Conservation (phyloP, 2,113 vertebrate species). For the Murina feae region DNA sequence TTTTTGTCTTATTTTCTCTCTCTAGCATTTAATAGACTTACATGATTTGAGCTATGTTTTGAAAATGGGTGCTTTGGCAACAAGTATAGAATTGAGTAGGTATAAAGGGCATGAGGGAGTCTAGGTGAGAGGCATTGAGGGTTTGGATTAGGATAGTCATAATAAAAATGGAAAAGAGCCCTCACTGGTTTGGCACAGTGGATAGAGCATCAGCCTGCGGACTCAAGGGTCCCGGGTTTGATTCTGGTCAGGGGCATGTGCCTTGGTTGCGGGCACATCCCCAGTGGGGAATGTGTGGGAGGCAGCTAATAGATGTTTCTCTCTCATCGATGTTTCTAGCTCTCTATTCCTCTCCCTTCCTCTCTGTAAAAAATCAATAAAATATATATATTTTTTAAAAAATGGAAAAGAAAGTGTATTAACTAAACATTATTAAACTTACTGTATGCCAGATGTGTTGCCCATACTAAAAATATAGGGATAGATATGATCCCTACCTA, state of each 20-base stretch:
- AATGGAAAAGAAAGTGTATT: neutral
- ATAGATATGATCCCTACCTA: neutral
- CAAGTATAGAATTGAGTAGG: neutral
- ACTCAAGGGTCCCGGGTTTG: no score
- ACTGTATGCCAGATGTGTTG: neutral
- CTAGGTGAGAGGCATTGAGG: neutral
- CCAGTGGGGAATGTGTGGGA: no score
- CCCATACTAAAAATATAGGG: neutral
- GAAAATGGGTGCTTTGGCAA: neutral
- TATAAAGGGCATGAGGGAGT: neutral
- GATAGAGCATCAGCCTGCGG: no score
- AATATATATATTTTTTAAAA: no score
- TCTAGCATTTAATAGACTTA: neutral
- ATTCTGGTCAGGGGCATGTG: no score
- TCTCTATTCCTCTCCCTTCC: no score
- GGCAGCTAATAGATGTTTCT: no score
- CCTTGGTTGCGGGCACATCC: no score
- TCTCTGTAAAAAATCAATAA: no score
- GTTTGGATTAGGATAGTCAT: neutral
- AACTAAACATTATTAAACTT: constrained; percentile 9
- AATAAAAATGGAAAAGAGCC: constrained; percentile 15
- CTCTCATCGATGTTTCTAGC: no score
- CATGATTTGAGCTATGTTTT: neutral
- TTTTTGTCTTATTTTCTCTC: neutral
- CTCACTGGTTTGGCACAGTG: no score